Conservation (phyloP, 2,888 invertebrate genomes). For the Mycogona germanica region DNA sequence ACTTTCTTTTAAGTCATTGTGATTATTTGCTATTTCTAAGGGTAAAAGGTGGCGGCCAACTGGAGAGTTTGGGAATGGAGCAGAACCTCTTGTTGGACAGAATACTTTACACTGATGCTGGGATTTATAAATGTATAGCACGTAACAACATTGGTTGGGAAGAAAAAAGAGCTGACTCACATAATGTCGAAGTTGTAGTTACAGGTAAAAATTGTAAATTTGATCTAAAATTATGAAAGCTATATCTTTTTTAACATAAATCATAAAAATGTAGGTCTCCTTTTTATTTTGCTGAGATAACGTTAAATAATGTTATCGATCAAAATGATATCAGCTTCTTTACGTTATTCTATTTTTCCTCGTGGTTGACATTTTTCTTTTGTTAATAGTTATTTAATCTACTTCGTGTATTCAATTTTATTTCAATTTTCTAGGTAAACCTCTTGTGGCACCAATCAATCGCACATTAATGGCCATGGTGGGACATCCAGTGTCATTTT, state of each 20-base stretch:
- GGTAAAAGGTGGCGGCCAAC: slow-evolving; percentile 35
- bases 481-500: slow-evolving; percentile 52
- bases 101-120: slow-evolving; percentile 62
- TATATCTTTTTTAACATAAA: too few relatives aligned
- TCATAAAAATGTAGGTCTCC: too few relatives aligned
- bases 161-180: slow-evolving; percentile 33
- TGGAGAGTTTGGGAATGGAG: slow-evolving; percentile 43
- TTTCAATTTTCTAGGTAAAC: too few relatives aligned
- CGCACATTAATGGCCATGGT: slow-evolving; percentile 54
- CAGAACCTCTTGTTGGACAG: slow-evolving; percentile 52
- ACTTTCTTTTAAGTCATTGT: background rate
- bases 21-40: slow-evolving; percentile 33
- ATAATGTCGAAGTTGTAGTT: slow-evolving; percentile 38
- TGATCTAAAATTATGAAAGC: background rate
- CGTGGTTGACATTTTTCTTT: too few relatives aligned
- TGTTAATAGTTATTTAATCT: too few relatives aligned
- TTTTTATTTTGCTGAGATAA: too few relatives aligned
- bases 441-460: slow-evolving; percentile 46
- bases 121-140: slow-evolving; percentile 58
- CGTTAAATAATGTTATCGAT: too few relatives aligned
- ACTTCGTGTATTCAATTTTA: too few relatives aligned
- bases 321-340: too few relatives aligned
- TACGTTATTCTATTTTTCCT: too few relatives aligned
- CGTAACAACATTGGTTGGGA: slow-evolving; percentile 37
- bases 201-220: slow-evolving; percentile 32